Conservation (phyloP, 2,888 invertebrate genomes). For the Trachelus troglodyta region DNA sequence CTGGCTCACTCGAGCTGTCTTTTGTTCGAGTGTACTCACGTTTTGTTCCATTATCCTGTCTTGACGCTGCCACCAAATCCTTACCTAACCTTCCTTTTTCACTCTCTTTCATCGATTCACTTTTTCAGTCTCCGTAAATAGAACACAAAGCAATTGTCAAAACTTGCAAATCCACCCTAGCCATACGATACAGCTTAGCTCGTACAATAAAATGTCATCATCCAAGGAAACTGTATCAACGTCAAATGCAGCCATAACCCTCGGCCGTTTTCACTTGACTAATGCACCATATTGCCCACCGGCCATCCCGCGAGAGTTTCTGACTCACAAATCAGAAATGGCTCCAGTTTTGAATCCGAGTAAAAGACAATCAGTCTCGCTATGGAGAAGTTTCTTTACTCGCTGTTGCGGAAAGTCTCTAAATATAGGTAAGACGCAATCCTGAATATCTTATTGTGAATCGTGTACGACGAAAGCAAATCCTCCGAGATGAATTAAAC, state of each 20-base stretch:
- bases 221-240: neutral
- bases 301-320: neutral
- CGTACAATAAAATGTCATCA: neutral
- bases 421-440: neutral
- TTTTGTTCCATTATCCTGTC: conserved; percentile 23
- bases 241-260: neutral
- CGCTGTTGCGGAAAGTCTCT: neutral
- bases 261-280: neutral
- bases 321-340: neutral
- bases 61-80: conserved; percentile 15
- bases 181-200: no score
- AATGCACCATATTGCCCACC: neutral
- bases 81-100: neutral
- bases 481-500: neutral
- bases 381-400: neutral
- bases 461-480: neutral
- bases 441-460: neutral
- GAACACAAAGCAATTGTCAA: neutral
- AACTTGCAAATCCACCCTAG: neutral
- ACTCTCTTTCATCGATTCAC: neutral
- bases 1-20: conserved; percentile 22
- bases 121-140: neutral
- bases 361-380: neutral
- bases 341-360: neutral
- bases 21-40: conserved; percentile 21